Conservation (phyloP, 2,888 invertebrate species). For the Willowsia nigromaculata region DNA sequence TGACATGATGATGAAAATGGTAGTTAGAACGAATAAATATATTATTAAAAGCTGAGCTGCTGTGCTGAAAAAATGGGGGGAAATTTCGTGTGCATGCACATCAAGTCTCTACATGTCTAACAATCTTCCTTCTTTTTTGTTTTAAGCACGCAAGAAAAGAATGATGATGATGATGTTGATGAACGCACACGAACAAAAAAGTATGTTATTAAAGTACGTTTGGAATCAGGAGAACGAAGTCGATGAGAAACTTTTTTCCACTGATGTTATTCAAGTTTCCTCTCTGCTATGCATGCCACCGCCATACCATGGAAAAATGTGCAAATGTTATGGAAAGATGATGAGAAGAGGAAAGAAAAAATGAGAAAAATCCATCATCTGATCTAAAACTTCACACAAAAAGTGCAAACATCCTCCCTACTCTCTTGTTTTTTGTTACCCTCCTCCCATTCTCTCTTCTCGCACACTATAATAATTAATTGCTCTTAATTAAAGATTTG, state of each 20-base stretch:
- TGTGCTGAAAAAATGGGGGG: background rate
- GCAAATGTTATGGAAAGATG: background rate
- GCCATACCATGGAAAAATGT: constrained; percentile 3
- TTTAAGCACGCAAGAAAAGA: constrained; percentile 22
- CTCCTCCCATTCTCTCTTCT: constrained; percentile 14
- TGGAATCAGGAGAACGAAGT: background rate
- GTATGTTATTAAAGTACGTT: constrained; percentile 31
- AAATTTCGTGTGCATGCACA: background rate
- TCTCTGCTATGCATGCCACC: background rate
- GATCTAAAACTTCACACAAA: constrained; percentile 62
- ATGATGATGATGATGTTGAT: background rate
- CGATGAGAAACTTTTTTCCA: constrained; percentile 23
- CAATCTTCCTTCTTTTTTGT: too few relatives aligned
- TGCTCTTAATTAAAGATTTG: constrained; percentile 70
- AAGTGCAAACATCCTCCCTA: constrained; percentile 58
- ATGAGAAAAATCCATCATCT: constrained; percentile 65
- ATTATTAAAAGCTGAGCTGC: constrained; percentile 29
- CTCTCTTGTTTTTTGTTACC: background rate
- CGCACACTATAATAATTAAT: constrained; percentile 63
- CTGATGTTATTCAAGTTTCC: background rate
- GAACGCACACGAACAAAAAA: background rate
- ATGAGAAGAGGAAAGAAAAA: constrained; percentile 38
- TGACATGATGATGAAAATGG: constrained; percentile 40
- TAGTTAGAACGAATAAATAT: constrained; percentile 28
- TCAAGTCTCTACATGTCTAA: background rate